These are phyloP conservation scores for Actinemys pallida DNA, from an alignment of 2,113 vertebrate species.

Conservation along the genomic window DNA sequence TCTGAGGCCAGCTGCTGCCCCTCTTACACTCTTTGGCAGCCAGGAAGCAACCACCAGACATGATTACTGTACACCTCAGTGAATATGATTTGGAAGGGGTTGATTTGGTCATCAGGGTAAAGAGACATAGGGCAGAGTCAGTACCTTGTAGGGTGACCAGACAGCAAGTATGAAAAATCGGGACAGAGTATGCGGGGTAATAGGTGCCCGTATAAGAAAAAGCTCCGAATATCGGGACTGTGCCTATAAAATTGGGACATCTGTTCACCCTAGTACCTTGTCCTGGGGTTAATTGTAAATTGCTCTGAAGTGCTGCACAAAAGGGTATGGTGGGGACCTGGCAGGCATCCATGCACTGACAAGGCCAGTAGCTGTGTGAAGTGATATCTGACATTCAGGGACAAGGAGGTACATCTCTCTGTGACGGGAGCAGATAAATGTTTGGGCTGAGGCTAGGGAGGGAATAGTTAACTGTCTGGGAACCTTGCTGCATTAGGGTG, in stretches of 20 bases:
- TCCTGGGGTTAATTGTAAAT: not conserved
- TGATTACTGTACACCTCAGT: not conserved
- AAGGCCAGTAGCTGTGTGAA: not conserved
- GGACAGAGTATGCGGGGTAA: too few species aligned
- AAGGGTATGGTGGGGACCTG: not conserved
- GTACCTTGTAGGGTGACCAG: not conserved
- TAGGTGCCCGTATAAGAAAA: too few species aligned
- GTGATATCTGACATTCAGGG: not conserved
- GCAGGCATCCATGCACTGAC: too few species aligned
- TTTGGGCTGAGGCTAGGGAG: too few species aligned
- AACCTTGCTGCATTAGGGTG: too few species aligned
- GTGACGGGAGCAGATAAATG: not conserved
- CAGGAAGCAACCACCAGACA: not conserved
- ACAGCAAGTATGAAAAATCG: too few species aligned
- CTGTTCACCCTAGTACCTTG: not conserved
- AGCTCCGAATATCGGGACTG: too few species aligned
- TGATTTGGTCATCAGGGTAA: not conserved
- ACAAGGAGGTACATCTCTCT: not conserved
- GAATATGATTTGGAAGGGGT: not conserved
- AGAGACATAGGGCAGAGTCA: not conserved
- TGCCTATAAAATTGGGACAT: too few species aligned
- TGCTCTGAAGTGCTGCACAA: not conserved
- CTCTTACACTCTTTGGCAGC: not conserved
- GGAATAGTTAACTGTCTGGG: too few species aligned
- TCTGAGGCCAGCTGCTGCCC: not conserved